Percentiles rank a stretch among this genome's conserved stretches.
Evolutionary conservation across 2,797 vertebrate genomes (phyloP).

Genomic region (Petrocephalus sullivani): DNA sequence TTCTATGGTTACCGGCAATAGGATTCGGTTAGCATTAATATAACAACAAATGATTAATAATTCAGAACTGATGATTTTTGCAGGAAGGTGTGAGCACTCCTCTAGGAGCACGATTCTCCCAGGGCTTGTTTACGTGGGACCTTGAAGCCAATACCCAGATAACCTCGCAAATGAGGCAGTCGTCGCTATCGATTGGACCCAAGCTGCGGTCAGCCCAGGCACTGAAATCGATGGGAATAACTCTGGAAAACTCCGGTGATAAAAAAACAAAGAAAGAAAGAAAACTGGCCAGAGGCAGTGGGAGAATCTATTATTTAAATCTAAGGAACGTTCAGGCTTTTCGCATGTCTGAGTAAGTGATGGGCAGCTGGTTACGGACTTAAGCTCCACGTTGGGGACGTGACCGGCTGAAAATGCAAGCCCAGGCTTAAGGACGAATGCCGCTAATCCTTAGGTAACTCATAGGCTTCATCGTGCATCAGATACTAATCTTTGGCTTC

Average conservation of each 20-base stretch:
- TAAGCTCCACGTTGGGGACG: conserved; percentile 33
- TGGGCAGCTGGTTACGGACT: conserved; percentile 25
- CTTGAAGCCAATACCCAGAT: conserved; percentile 14
- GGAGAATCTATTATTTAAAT: background rate
- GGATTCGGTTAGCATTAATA: conserved; percentile 50
- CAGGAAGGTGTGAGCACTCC: conserved; percentile 37
- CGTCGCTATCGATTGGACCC: conserved; percentile 38
- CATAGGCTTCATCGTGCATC: conserved; percentile 54
- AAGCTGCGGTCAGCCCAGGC: conserved; percentile 28
- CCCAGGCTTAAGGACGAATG: conserved; percentile 34
- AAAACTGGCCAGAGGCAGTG: background rate
- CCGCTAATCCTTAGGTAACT: conserved; percentile 11
- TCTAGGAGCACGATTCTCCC: conserved; percentile 40
- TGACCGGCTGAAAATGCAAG: conserved; percentile 29
- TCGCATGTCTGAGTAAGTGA: conserved; percentile 5
- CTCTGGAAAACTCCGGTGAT: conserved; percentile 17
- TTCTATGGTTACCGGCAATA: conserved; percentile 24
- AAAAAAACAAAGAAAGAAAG: background rate
- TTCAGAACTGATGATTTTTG: conserved; percentile 45
- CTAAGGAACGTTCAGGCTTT: background rate
- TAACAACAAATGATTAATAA: conserved; percentile 56
- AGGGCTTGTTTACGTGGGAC: conserved; percentile 22
- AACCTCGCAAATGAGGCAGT: conserved; percentile 21
- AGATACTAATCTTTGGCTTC: conserved; percentile 42
- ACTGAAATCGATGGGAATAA: conserved; percentile 28